Conservation (phyloP, 2,797 vertebrate species). For the Denticeps clupeoides region DNA sequence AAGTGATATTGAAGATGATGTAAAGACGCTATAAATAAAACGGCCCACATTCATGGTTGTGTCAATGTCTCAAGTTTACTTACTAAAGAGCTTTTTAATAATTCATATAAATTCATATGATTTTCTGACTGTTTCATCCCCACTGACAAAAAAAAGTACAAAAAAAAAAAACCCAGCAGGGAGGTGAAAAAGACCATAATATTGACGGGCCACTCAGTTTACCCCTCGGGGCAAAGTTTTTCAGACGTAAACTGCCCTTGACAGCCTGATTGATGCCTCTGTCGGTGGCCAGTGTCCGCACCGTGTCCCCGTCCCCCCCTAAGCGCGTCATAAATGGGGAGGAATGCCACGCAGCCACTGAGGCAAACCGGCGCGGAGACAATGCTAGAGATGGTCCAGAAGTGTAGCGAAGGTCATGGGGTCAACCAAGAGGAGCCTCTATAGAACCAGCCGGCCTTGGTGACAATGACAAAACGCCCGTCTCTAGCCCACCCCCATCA, state of each 20-base stretch:
- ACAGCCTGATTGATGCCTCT: conserved; percentile 30
- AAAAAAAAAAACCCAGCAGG: not conserved
- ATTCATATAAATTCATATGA: no score
- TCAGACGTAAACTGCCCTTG: conserved; percentile 6
- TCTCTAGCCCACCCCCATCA: no score
- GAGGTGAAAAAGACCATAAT: not conserved
- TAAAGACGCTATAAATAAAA: not conserved
- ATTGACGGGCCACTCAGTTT: not conserved
- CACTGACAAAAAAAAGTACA: no score
- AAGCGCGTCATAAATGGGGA: conserved; percentile 29
- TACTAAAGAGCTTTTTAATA: no score
- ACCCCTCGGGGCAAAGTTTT: conserved; percentile 1
- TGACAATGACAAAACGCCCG: conserved; percentile 43
- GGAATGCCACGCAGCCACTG: conserved; percentile 40
- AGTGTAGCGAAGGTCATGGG: conserved; percentile 33
- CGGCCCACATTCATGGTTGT: no score
- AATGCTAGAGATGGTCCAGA: conserved; percentile 35
- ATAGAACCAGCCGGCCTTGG: conserved; percentile 36
- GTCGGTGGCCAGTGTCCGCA: conserved; percentile 4
- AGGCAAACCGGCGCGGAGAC: conserved; percentile 38
- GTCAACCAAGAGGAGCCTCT: conserved; percentile 46
- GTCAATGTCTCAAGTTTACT: no score
- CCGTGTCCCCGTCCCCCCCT: conserved; percentile 10
- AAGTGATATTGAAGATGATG: not conserved
- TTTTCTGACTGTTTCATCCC: no score